Base-by-base conservation (phyloP, 2,797 vertebrate genomes). In the Salmo trutta region DNA sequence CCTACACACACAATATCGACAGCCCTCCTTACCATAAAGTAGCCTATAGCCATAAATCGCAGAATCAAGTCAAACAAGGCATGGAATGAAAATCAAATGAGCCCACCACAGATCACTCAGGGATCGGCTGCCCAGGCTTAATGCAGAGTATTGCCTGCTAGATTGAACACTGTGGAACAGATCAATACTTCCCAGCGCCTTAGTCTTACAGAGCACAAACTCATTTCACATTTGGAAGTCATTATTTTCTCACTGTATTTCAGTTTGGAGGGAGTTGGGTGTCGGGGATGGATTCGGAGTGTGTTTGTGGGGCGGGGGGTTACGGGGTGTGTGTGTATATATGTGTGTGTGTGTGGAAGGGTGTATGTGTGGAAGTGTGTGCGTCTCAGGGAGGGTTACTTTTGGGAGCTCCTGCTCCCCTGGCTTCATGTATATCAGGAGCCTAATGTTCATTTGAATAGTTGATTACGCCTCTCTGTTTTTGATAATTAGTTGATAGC, bases 401-500 rank as follows among this genome's bases (percentile, higher is more conserved):
- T 96, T 90, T 88, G 96, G 95, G 95, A 96, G 90, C 91, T 92
- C 78, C 75, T 85, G 91, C 91, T 95, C 94, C 95, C 94, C 86
- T 85, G 91, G 94, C 95, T 95, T 91, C 75, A 77, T 93, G 88
- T 93, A 90, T 95, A 95, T 96, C 94, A 96, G 94, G 84, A 83
- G 93, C 91, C 95, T 96, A 96, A 96, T 96, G 95, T 95, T 96
- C 94, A 94, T 94, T 93, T 97, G 95, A 98, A 96, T 97, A 97
- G 99, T 97, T 97, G 96, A 98, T 97, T 95, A 96, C 92, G 88
- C 91, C 89, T 93, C 88, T 92, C 92, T 95, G 91, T 94, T 92
- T 95, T 95, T 95, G 89, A 94, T 97, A 97, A 97, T 98, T 96
- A 97, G 95, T 94, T 95, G 94, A 94, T 95, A 93, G 94, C 92